Percentiles rank a stretch among this genome's conserved stretches.
phyloP scores from a whole-genome alignment of 2,797 vertebrate genomes.

The Chaetophractus vellerosus region DNA sequence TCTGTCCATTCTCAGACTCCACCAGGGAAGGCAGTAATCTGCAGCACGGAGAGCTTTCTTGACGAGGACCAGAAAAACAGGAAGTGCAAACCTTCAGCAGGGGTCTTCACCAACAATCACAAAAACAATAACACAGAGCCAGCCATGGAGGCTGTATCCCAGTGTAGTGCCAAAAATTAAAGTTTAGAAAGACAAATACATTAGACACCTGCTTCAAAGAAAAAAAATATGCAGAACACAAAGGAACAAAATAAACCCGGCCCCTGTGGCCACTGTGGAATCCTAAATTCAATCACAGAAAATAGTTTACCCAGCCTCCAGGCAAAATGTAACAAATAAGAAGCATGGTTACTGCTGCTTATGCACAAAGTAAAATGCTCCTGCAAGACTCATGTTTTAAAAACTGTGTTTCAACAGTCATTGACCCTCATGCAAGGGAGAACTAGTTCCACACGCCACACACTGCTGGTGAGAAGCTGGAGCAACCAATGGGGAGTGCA shows the following conservation, averaged over 20 bases:
- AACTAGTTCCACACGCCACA: too few relatives aligned
- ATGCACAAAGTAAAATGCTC: too few relatives aligned
- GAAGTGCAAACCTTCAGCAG: background rate
- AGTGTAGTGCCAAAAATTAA: background rate
- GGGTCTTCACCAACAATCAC: background rate
- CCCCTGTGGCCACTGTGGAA: background rate
- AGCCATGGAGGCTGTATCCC: background rate
- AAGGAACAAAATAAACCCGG: background rate
- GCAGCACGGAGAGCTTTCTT: background rate
- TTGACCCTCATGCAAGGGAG: too few relatives aligned
- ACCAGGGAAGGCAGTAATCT: background rate
- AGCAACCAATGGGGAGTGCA: too few relatives aligned
- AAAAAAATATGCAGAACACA: background rate
- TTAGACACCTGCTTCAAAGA: background rate
- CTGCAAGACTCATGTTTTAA: too few relatives aligned
- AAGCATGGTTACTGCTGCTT: too few relatives aligned
- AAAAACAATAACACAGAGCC: background rate
- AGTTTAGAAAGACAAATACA: background rate
- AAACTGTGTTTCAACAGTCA: too few relatives aligned
- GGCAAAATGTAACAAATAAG: background rate
- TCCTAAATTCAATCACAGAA: background rate
- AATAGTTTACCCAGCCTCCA: background rate
- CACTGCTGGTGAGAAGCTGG: too few relatives aligned
- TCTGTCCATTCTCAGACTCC: background rate
- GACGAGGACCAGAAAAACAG: background rate